Evolutionary conservation across 2,797 vertebrate genomes (phyloP).

Genomic region (Chelonia mydas): DNA sequence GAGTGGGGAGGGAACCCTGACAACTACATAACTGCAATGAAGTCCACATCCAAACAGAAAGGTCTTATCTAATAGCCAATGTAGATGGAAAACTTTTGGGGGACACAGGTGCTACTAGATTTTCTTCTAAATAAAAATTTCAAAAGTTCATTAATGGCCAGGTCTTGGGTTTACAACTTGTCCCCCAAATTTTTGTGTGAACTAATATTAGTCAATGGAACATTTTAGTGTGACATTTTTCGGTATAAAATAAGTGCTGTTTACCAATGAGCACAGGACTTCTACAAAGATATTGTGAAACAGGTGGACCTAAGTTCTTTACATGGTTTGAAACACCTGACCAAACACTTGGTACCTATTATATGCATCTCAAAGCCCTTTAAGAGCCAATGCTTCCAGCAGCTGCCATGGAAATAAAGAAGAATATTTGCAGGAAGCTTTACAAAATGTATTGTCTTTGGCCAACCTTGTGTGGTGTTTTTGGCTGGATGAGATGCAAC

Average conservation of each 20-base stretch:
- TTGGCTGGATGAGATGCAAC: conserved; percentile 9
- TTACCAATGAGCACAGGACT: neutral
- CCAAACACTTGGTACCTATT: conserved; percentile 12
- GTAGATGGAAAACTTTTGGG: neutral
- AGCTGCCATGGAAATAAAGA: conserved; percentile 48
- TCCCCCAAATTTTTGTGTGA: neutral
- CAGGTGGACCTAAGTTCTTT: neutral
- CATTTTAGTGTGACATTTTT: neutral
- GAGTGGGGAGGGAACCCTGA: too few relatives aligned
- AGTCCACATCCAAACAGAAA: neutral
- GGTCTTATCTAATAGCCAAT: neutral
- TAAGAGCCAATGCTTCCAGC: conserved; percentile 28
- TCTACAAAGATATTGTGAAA: neutral
- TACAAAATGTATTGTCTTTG: conserved; percentile 59
- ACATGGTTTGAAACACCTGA: conserved; percentile 26
- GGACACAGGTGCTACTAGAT: neutral
- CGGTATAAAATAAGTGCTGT: neutral
- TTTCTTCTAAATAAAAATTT: neutral
- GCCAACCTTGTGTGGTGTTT: neutral
- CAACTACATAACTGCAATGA: neutral
- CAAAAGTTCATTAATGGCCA: neutral
- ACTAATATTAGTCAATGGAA: neutral
- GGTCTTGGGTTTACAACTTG: neutral
- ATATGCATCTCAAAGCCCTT: neutral
- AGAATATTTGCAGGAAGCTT: conserved; percentile 4